Evolutionary conservation across 1,140 invertebrate genomes (phyloP).

Genomic region (Halictus rubicundus): DNA sequence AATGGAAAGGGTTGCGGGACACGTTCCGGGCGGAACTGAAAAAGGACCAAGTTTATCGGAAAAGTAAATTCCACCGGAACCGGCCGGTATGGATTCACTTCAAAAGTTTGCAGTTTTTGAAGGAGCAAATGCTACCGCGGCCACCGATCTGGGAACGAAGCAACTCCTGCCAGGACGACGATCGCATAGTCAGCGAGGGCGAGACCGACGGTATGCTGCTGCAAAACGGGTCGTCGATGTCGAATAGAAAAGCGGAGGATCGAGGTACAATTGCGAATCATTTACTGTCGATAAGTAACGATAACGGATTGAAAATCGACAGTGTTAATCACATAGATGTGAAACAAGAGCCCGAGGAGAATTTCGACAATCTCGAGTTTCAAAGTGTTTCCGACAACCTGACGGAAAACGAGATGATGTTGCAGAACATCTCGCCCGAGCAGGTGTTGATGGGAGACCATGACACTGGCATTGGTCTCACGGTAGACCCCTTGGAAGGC

Average conservation of each 20-base stretch:
- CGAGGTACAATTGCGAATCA: constrained; percentile 63
- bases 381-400: constrained; percentile 68
- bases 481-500: constrained; percentile 70
- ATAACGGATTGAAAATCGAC: constrained; percentile 61
- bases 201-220: constrained; percentile 51
- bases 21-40: constrained; percentile 79
- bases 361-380: constrained; percentile 72
- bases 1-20: constrained; percentile 79
- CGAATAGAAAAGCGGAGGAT: constrained; percentile 59
- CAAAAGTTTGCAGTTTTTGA: constrained; percentile 76
- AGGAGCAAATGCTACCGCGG: constrained; percentile 77
- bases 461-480: constrained; percentile 64
- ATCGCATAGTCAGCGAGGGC: constrained; percentile 62
- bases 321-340: constrained; percentile 62
- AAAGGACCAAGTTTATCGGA: constrained; percentile 75
- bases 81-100: constrained; percentile 78
- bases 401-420: constrained; percentile 74
- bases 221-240: constrained; percentile 45
- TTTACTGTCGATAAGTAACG: constrained; percentile 55
- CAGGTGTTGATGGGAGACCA: constrained; percentile 74
- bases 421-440: constrained; percentile 76
- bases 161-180: constrained; percentile 53
- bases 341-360: constrained; percentile 73
- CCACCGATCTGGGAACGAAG: constrained; percentile 76
- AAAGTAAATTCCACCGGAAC: constrained; percentile 72